These are phyloP conservation scores for Malacoraja senta DNA, from an alignment of 2,797 vertebrate species.

Conservation along the genomic window DNA sequence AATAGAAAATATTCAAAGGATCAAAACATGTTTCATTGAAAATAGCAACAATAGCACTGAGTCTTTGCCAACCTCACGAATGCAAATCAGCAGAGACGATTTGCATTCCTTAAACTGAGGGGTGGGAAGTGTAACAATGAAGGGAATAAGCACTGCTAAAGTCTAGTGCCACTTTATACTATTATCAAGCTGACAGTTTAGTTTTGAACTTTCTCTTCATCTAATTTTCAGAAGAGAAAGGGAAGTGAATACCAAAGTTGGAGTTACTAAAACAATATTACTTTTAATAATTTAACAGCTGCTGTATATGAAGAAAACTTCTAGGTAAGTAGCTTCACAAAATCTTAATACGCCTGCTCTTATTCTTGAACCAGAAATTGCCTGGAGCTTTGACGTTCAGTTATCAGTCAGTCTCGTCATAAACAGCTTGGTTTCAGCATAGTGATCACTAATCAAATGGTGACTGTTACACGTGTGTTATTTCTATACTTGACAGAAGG, in stretches of 20 bases:
- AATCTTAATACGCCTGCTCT: conserved; percentile 50
- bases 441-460: conserved; percentile 51
- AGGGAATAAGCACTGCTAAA: not conserved
- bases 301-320: conserved; percentile 19
- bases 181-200: not conserved
- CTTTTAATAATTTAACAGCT: conserved; percentile 7
- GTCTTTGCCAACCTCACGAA: not conserved
- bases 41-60: not conserved
- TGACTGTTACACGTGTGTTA: conserved; percentile 47
- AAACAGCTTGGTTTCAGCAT: conserved; percentile 61
- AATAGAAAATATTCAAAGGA: not conserved
- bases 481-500: conserved; percentile 46
- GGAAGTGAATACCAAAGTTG: not conserved
- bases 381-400: conserved; percentile 61
- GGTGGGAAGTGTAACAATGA: not conserved
- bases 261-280: not conserved
- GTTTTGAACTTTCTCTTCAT: not conserved
- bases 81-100: not conserved
- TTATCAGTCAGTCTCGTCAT: conserved; percentile 70
- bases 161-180: not conserved
- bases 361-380: conserved; percentile 68
- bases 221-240: not conserved
- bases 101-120: conserved; percentile 5
- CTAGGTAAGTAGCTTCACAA: conserved; percentile 42
- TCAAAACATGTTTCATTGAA: not conserved